Percentiles rank a stretch among this genome's conserved stretches.
phyloP scores from a whole-genome alignment of 2,113 vertebrate species.

The Riparia riparia region DNA sequence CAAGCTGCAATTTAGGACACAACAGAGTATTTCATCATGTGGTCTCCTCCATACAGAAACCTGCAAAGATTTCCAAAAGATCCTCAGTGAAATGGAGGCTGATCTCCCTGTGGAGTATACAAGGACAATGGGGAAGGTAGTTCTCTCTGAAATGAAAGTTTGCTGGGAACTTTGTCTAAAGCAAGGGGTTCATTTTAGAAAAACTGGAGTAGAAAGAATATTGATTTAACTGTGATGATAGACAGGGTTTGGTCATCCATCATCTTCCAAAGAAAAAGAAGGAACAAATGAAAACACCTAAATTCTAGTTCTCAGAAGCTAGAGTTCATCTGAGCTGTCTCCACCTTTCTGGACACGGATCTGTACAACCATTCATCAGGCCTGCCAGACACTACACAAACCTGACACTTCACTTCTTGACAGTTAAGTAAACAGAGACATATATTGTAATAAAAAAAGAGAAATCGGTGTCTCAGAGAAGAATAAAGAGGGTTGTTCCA shows the following conservation, averaged over 20 bases:
- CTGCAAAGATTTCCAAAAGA: not conserved
- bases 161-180: not conserved
- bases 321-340: not conserved
- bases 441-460: not conserved
- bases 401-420: not conserved
- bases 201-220: not conserved
- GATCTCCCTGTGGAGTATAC: not conserved
- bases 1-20: not conserved
- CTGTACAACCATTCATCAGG: not conserved
- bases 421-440: not conserved
- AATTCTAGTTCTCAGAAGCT: not conserved
- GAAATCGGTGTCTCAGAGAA: not conserved
- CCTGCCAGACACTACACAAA: not conserved
- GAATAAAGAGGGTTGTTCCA: not conserved
- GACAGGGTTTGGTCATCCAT: not conserved
- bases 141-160: not conserved
- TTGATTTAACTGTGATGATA: not conserved
- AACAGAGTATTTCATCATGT: not conserved
- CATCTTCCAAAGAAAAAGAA: not conserved
- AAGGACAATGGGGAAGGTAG: not conserved
- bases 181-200: not conserved
- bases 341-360: not conserved
- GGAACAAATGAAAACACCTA: not conserved
- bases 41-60: not conserved
- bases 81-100: not conserved